A percentile compares a stretch with the other conserved stretches of the same genome.
Evolutionary conservation across 30 jellyfish, hydroid and myxozoan genomes (phyloP).

Genomic region (Aurelia aurita complex sp. Pacific): DNA sequence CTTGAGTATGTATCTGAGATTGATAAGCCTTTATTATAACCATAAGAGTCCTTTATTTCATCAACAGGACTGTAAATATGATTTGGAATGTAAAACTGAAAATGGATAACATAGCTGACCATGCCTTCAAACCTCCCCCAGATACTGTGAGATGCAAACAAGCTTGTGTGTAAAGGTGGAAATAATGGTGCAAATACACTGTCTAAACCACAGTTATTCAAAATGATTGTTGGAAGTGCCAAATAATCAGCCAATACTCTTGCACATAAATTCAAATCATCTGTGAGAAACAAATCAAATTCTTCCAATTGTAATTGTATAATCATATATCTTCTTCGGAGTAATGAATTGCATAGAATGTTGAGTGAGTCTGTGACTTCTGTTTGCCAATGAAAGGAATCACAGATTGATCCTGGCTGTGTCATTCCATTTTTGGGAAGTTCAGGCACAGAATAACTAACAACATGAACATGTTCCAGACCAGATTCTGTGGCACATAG

Average conservation of each 20-base stretch:
- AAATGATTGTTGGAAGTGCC: conserved; percentile 36
- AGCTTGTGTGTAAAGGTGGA: background rate
- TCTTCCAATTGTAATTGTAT: conserved; percentile 23
- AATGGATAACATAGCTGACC: background rate
- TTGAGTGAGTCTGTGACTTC: background rate
- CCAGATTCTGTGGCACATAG: background rate
- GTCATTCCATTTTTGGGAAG: background rate
- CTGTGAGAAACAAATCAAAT: conserved; percentile 48
- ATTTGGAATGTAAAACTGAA: conserved; percentile 7
- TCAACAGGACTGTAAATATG: conserved; percentile 29
- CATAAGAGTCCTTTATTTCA: conserved; percentile 1
- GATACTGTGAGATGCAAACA: background rate
- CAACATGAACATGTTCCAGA: conserved; percentile 2
- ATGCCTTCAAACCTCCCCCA: conserved; percentile 10
- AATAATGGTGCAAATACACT: background rate
- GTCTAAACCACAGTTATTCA: conserved; percentile 14
- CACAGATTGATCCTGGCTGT: background rate
- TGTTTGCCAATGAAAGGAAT: background rate
- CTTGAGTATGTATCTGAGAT: conserved; percentile 43
- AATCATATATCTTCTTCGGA: conserved; percentile 33
- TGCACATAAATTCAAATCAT: conserved; percentile 47
- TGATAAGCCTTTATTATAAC: conserved; percentile 17
- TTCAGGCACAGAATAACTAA: conserved; percentile 26
- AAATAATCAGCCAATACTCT: conserved; percentile 56
- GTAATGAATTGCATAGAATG: conserved; percentile 31